Evolutionary conservation across 1,140 invertebrate species (phyloP).

Genomic region (Camponotus vicinus): DNA sequence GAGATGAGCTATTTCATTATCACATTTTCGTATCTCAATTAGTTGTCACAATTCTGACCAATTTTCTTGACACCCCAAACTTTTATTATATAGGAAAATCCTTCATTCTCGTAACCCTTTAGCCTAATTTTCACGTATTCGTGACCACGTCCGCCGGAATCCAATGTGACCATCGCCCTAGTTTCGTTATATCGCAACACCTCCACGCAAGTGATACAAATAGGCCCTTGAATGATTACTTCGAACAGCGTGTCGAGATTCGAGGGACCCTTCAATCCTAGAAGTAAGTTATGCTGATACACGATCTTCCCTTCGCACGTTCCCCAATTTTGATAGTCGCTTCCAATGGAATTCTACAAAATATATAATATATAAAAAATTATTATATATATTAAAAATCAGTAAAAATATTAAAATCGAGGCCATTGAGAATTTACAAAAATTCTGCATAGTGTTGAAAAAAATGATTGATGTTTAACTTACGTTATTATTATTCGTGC

Average conservation of each 20-base stretch:
- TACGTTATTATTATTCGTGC: background rate
- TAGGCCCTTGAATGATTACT: slow-evolving; percentile 60
- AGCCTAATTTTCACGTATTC: slow-evolving; percentile 61
- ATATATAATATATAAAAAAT: background rate
- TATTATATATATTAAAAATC: background rate
- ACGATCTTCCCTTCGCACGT: slow-evolving; percentile 63
- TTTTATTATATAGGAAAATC: slow-evolving; percentile 70
- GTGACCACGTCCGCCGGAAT: slow-evolving; percentile 62
- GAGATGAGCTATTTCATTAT: background rate
- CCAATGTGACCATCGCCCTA: slow-evolving; percentile 12
- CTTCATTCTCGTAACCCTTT: slow-evolving; percentile 50
- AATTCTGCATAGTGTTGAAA: background rate
- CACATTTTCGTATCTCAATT: background rate
- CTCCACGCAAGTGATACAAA: slow-evolving; percentile 72
- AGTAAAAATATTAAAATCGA: background rate
- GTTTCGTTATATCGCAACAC: slow-evolving; percentile 58
- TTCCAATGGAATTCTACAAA: background rate
- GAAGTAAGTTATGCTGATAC: slow-evolving; percentile 75
- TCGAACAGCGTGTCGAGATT: slow-evolving; percentile 51
- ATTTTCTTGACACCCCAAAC: slow-evolving; percentile 65
- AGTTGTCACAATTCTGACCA: slow-evolving; percentile 31
- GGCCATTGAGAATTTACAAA: background rate
- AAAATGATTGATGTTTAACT: background rate
- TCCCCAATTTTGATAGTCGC: slow-evolving; percentile 27
- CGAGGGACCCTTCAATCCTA: slow-evolving; percentile 59